Conservation (phyloP, 2,113 vertebrate genomes). For the Otocyon megalotis region DNA sequence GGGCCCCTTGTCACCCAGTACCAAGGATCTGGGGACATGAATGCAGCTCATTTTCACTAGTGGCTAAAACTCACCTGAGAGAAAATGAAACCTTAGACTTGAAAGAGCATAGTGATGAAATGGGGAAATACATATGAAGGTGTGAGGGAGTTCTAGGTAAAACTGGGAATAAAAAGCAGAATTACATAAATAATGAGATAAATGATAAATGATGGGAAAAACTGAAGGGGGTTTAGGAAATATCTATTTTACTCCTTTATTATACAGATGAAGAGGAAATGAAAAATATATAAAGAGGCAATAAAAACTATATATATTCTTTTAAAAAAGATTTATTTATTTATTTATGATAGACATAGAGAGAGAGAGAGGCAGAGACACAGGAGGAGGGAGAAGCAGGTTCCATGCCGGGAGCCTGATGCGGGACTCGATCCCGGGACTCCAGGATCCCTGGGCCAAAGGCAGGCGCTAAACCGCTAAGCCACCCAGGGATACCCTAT, state of each 20-base stretch:
- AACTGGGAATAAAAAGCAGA: not conserved
- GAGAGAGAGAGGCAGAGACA: too few species aligned
- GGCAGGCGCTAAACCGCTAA: too few species aligned
- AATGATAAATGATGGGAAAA: not conserved
- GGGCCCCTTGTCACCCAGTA: not conserved
- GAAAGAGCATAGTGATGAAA: not conserved
- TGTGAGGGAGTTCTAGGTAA: too few species aligned
- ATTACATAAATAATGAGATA: not conserved
- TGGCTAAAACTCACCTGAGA: not conserved
- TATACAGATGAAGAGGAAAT: not conserved
- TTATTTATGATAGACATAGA: too few species aligned
- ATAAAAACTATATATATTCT: not conserved
- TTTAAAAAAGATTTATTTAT: not conserved
- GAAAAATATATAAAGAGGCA: slow-evolving; percentile 9
- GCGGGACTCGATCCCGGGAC: too few species aligned
- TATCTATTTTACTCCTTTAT: not conserved
- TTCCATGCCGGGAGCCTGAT: too few species aligned
- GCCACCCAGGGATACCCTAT: too few species aligned
- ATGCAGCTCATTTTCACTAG: not conserved
- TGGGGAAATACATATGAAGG: not conserved
- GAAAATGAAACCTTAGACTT: not conserved
- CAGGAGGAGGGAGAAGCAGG: too few species aligned
- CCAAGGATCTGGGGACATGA: not conserved
- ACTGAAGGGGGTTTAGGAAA: not conserved
- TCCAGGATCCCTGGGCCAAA: too few species aligned